Percentiles rank a stretch among this genome's conserved stretches.
These are phyloP conservation scores for Nerophis ophidion DNA, from an alignment of 2,113 vertebrate species.

Conservation along the genomic window DNA sequence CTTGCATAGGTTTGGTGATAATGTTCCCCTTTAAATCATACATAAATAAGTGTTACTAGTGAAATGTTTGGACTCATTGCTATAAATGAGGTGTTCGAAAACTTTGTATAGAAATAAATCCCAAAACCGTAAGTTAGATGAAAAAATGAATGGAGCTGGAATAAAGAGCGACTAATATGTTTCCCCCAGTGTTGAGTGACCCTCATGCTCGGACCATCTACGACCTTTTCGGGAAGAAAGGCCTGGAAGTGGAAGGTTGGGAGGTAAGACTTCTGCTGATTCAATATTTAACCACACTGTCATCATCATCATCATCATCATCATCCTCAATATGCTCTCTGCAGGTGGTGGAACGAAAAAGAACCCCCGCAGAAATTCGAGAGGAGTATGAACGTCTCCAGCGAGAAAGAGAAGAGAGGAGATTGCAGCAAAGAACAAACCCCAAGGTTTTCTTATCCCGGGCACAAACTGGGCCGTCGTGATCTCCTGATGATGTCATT, in stretches of 20 bases:
- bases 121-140: too few species aligned
- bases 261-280: constrained; percentile 76
- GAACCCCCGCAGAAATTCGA: constrained; percentile 89
- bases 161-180: not conserved
- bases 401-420: constrained; percentile 87
- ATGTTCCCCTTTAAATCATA: too few species aligned
- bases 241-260: constrained; percentile 98
- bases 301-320: too few species aligned
- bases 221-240: constrained; percentile 95
- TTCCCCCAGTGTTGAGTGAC: constrained; percentile 84
- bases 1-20: too few species aligned
- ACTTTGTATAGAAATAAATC: too few species aligned
- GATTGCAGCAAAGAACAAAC: constrained; percentile 93
- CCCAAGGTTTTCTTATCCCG: constrained; percentile 79
- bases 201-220: constrained; percentile 95
- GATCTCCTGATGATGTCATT: not conserved
- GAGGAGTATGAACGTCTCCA: constrained; percentile 94
- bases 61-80: too few species aligned
- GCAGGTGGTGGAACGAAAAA: constrained; percentile 91
- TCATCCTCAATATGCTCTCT: not conserved
- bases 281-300: not conserved
- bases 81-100: too few species aligned
- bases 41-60: too few species aligned
- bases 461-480: too few species aligned
- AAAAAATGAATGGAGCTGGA: not conserved